Conservation (phyloP, 2,113 vertebrate genomes). For the Chionis minor region DNA sequence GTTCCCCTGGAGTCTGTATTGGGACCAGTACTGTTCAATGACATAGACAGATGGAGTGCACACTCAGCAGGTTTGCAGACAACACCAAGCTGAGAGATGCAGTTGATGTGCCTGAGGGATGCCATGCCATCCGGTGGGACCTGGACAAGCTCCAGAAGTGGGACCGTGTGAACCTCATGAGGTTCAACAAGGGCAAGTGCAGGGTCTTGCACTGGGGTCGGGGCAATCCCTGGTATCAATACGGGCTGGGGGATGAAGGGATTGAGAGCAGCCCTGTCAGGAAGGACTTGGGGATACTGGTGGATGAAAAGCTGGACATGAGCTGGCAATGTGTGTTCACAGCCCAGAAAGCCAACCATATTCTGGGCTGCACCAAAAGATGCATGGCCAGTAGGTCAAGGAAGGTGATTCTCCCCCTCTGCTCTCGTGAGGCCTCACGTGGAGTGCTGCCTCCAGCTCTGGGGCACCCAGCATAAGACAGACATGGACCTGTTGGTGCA, state of each 20-base stretch:
- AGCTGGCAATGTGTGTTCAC: not conserved
- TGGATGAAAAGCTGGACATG: not conserved
- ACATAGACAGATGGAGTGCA: not conserved
- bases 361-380: not conserved
- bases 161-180: not conserved
- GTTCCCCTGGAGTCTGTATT: not conserved
- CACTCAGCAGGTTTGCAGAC: not conserved
- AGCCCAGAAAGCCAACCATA: not conserved
- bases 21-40: not conserved
- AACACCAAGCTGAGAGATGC: not conserved
- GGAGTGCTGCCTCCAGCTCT: not conserved
- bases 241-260: not conserved
- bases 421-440: not conserved
- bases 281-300: not conserved
- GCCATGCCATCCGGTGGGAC: not conserved
- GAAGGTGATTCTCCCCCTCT: not conserved
- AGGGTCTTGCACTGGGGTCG: not conserved
- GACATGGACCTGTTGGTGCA: not conserved
- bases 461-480: not conserved
- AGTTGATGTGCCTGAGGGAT: not conserved
- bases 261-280: not conserved
- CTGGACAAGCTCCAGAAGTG: not conserved
- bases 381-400: not conserved
- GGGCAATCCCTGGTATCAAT: not conserved
- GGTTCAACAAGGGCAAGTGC: not conserved